A percentile compares a stretch with the other conserved stretches of the same genome.
phyloP scores from a whole-genome alignment of 2,888 invertebrate genomes.

The Archips xylosteana region DNA sequence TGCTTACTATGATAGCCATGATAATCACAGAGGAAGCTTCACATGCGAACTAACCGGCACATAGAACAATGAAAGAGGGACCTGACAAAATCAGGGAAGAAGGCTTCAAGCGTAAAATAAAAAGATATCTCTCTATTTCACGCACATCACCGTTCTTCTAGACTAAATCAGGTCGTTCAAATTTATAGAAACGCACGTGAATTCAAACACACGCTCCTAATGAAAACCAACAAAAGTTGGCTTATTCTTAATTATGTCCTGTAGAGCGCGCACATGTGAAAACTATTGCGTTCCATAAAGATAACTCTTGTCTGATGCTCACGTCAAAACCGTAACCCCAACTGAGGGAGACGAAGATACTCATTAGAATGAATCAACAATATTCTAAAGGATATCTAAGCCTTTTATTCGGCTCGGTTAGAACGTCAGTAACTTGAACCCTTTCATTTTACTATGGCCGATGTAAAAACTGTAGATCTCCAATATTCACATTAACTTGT shows the following conservation, averaged over 20 bases:
- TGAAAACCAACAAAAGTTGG: not conserved
- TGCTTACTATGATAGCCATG: slow-evolving; percentile 82
- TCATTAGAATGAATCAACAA: not conserved
- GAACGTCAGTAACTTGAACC: not conserved
- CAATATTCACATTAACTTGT: slow-evolving; percentile 58
- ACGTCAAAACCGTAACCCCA: not conserved
- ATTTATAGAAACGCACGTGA: not conserved
- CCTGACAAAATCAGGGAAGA: not conserved
- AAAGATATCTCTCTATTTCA: no score
- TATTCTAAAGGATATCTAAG: not conserved
- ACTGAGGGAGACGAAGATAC: not conserved
- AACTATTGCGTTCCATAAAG: not conserved
- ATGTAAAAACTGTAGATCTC: slow-evolving; percentile 50
- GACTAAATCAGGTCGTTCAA: slow-evolving; percentile 1
- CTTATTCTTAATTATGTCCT: not conserved
- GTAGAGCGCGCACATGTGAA: not conserved
- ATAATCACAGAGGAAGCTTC: slow-evolving; percentile 71
- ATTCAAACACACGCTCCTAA: not conserved
- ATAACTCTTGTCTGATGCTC: not conserved
- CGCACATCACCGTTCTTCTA: not conserved
- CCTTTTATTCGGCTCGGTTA: not conserved
- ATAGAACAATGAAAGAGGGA: slow-evolving; percentile 26
- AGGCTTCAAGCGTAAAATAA: not conserved
- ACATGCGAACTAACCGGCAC: slow-evolving; percentile 73
- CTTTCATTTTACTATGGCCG: slow-evolving; percentile 34